Conservation (phyloP, 2,797 vertebrate species). For the Xerus rutilus region DNA sequence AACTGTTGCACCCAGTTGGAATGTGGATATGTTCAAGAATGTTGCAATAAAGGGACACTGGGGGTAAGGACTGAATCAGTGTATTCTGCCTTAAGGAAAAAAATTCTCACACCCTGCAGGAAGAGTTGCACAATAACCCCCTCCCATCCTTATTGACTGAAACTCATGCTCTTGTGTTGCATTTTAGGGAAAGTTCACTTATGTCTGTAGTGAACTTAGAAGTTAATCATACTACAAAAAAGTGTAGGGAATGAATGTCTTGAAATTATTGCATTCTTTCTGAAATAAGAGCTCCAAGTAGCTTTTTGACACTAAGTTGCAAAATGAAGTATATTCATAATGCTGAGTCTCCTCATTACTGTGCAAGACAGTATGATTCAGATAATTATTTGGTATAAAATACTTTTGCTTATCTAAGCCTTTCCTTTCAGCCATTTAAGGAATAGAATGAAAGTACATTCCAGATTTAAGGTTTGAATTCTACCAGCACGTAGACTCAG, state of each 20-base stretch:
- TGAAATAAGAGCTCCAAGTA: not conserved
- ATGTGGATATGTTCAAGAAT: constrained; percentile 41
- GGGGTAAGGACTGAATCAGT: not conserved
- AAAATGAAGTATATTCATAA: not conserved
- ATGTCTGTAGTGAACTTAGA: not conserved
- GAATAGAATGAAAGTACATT: not conserved
- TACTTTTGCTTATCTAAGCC: not conserved
- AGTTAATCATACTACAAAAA: not conserved
- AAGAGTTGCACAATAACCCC: not conserved
- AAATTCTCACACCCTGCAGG: not conserved
- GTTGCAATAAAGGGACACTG: not conserved
- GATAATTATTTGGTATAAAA: not conserved
- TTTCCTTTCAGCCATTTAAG: not conserved
- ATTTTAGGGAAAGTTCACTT: not conserved
- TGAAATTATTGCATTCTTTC: not conserved
- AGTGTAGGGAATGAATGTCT: not conserved
- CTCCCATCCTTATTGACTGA: not conserved
- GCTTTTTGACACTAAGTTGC: not conserved
- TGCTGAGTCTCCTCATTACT: constrained; percentile 2
- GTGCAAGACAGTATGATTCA: not conserved
- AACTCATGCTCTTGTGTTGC: not conserved
- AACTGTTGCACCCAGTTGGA: constrained; percentile 43
- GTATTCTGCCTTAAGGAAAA: not conserved
- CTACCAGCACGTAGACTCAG: not conserved
- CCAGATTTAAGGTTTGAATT: not conserved